These are phyloP conservation scores for Lepidurus apus DNA, from an alignment of 1,140 invertebrate species.

Conservation along the genomic window DNA sequence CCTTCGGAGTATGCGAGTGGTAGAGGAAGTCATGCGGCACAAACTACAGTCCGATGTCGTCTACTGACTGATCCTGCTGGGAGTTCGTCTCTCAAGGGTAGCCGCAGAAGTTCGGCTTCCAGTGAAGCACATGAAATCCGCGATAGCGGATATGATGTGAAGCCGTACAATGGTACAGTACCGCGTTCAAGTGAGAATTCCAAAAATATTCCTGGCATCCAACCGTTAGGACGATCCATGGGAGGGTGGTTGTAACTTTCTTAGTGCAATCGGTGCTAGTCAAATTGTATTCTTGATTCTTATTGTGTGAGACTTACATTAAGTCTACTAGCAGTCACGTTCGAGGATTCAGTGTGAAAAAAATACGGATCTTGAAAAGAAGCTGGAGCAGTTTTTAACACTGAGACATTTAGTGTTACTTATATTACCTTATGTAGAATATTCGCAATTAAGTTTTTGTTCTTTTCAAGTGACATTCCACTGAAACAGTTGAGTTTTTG, in stretches of 20 bases:
- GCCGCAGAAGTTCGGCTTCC: background rate
- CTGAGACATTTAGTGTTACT: background rate
- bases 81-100: background rate
- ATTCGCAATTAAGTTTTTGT: background rate
- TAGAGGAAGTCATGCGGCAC: background rate
- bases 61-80: background rate
- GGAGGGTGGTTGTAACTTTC: background rate
- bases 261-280: conserved; percentile 6
- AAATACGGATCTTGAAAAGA: background rate
- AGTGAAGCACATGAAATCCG: background rate
- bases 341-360: background rate
- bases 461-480: conserved; percentile 15
- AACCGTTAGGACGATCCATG: background rate
- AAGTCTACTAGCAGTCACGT: background rate
- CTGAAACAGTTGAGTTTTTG: background rate
- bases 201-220: conserved; percentile 10
- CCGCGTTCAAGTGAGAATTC: background rate
- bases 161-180: background rate
- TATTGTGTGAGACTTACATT: conserved; percentile 17
- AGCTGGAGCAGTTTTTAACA: background rate
- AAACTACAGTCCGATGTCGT: background rate
- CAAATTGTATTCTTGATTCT: background rate
- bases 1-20: background rate
- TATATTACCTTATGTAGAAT: too few relatives aligned
- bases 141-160: background rate